Evolutionary conservation across 2,888 invertebrate genomes (phyloP).

Genomic region (Cheilosia vulpina): DNA sequence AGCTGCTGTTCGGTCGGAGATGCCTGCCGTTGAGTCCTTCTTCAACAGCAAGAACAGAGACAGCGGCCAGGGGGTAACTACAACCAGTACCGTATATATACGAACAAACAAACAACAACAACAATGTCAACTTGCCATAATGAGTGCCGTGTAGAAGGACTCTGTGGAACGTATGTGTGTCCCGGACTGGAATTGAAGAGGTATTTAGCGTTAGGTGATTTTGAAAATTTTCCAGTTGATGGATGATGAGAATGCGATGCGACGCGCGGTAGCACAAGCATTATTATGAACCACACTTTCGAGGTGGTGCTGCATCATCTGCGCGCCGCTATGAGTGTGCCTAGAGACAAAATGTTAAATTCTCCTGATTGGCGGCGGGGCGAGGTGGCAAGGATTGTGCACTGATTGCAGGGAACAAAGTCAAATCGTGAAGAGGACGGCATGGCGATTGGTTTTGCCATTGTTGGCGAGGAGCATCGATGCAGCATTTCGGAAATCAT

Average conservation of each 20-base stretch:
- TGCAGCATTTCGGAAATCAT: constrained; percentile 29
- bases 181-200: constrained; percentile 53
- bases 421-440: constrained; percentile 36
- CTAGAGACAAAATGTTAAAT: constrained; percentile 23
- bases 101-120: constrained; percentile 50
- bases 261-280: constrained; percentile 20
- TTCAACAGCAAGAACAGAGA: constrained; percentile 24
- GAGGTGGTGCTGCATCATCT: constrained; percentile 2
- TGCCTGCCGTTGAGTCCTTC: constrained; percentile 62
- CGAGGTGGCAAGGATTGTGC: not conserved
- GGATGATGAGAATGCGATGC: constrained; percentile 44
- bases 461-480: constrained; percentile 27
- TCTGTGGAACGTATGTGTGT: constrained; percentile 36
- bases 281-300: constrained; percentile 59
- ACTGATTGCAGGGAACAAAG: constrained; percentile 41
- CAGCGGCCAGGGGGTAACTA: not conserved
- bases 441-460: constrained; percentile 42
- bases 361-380: constrained; percentile 14
- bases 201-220: constrained; percentile 69
- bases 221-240: constrained; percentile 57
- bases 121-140: constrained; percentile 69
- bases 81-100: not conserved
- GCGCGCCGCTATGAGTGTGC: constrained; percentile 7
- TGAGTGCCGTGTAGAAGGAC: constrained; percentile 48
- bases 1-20: constrained; percentile 24